These are phyloP conservation scores for Andrena praecox DNA, from an alignment of 2,888 invertebrate species.

Conservation along the genomic window DNA sequence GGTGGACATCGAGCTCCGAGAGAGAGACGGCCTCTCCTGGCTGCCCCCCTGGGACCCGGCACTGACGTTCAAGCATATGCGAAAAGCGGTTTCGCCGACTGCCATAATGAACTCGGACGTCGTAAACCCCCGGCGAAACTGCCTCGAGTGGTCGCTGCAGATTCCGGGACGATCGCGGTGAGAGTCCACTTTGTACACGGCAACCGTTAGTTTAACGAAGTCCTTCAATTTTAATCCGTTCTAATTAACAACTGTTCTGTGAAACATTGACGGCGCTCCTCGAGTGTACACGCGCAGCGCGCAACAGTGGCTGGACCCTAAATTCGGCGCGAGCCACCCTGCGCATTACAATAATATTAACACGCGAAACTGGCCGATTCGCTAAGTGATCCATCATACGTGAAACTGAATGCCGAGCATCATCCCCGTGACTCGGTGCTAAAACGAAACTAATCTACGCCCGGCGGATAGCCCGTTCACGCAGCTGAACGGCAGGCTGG, in stretches of 20 bases:
- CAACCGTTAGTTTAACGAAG: not conserved
- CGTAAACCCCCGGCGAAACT: constrained; percentile 57
- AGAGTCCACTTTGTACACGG: constrained; percentile 17
- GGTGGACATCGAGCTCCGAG: constrained; percentile 21
- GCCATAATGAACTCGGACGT: constrained; percentile 67
- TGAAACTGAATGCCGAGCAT: constrained; percentile 26
- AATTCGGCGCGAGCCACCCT: too few relatives aligned
- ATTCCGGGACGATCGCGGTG: constrained; percentile 23
- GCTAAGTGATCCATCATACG: not conserved
- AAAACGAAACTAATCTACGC: constrained; percentile 35
- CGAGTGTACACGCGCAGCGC: too few relatives aligned
- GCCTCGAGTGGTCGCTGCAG: constrained; percentile 18
- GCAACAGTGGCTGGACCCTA: too few relatives aligned
- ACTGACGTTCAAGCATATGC: constrained; percentile 69
- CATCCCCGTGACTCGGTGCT: not conserved
- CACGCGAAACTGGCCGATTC: not conserved
- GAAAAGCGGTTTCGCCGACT: constrained; percentile 63
- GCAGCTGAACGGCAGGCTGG: constrained; percentile 24
- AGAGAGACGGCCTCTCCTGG: constrained; percentile 42
- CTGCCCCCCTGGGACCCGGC: constrained; percentile 68
- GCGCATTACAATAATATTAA: not conserved
- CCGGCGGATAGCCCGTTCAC: constrained; percentile 28
- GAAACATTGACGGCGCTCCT: too few relatives aligned
- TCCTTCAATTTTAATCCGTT: not conserved
- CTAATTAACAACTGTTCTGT: too few relatives aligned